Evolutionary conservation across 1,140 invertebrate species (phyloP), one percentile per base, ranked within the genome.

Genomic region (Samia ricini): DNA sequence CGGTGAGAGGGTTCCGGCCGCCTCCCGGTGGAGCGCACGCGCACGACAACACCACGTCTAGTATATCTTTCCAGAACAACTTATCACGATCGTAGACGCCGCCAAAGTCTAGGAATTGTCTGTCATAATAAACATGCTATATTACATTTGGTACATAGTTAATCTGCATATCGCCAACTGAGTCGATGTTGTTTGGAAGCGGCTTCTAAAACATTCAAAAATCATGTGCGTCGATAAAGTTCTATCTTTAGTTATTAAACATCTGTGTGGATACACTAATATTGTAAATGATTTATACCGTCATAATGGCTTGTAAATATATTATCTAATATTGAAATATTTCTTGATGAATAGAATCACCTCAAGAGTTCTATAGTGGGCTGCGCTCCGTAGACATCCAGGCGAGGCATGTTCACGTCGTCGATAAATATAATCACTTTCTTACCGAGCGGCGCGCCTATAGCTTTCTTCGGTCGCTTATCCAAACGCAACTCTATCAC

Each of bases 21-120:
- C 97, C 97, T 18, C 97, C 97, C 2, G 97, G 96, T 20, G 96
- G 97, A 1, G 96, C 97, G 92, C 97, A 98, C 3, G 95, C 96
- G 29, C 93, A 93, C 7, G 93, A 92, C 22, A 98, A 80, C n/a
- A 97, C 94, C 19, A 98, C 94, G 79, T 98, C 96, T 56, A 95
- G 81, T n/a, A 98, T 93, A 22, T 94, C 92, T 80, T 97, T 97
- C 96, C 96, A 98, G 79, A 94, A 96, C 29, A 97, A 77, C 79
- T 96, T 97, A 42, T 96, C 95, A 59, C 96, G 92, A 72, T 98
- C 97, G 74, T 97, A 98, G 26, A 97, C 91, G 2, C 96, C 97
- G 59, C 93, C 92, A 74, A 95, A 96, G 79, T 98, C 97, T 21
- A 97, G 83, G 65, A 94, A 94, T 91, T 97, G 96, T 56, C 97